Base-by-base conservation (phyloP, 2,888 invertebrate genomes). In the Drosophila putrida region DNA sequence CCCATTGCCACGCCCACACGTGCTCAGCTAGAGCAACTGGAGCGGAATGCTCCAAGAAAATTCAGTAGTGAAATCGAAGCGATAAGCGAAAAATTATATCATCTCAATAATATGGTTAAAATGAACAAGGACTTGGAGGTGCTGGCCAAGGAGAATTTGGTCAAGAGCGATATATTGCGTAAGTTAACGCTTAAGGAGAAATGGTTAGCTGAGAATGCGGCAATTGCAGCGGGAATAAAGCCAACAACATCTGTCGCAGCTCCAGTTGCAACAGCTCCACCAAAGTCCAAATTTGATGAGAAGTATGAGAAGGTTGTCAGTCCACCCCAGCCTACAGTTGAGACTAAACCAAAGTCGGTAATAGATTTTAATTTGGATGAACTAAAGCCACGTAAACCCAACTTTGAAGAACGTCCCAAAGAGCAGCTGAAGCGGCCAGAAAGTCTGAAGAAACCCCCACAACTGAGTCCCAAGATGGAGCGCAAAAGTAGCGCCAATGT, bases 121-220 rank as follows among this genome's bases (percentile, higher is more conserved):
- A 84, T 93, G 87, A 92, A 90, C 54, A 93, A 92, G 49, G 92
- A 93, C 63, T 79, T 93, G 4, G 91, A 92, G 51, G 89, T 84
- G 43, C 69, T 93, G 66, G 91, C 91, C 51, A 92, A 92, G 55
- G 92, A 93, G 41, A 92, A 91, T 71, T 70, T 91, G 8, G 92
- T 93, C 3, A 92, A 90, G 51, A 92, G 90, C 66, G 93, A 93
- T 64, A 93, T 93, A 38, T 81, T 92, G 58, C 91, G 90, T 49
- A 93, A 93, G 71, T 69, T 93, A 1, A 91, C 91, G 0, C 81
- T 93, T 11, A 93, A 93, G 61, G 92, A 93, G 55, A 91, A 93
- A 71, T 93, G 93, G 93, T 68, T 93, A 49, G 90, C 91, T 5
- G 90, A 92, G 57, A 89, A 88, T 70, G 80, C 81, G 0, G 73